Evolutionary conservation across 2,888 invertebrate genomes (phyloP).

Genomic region (Bimastos eiseni): DNA sequence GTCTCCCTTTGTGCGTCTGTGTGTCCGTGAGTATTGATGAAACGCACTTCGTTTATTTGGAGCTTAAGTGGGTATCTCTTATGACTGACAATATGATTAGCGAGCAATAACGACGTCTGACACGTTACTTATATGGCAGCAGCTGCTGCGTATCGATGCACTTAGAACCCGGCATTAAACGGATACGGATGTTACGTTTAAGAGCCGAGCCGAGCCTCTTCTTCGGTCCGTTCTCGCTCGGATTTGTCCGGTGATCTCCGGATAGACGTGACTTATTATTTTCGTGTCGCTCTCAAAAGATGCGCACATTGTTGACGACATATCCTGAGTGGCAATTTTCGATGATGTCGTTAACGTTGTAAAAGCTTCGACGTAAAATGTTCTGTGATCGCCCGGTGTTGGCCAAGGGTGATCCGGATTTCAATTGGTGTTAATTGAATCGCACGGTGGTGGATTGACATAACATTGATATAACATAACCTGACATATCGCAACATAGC

Average conservation of each 20-base stretch:
- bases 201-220: neutral
- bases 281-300: neutral
- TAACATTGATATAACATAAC: too few species aligned
- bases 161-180: neutral
- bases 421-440: neutral
- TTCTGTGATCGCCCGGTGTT: too few species aligned
- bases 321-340: neutral
- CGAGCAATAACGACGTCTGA: neutral
- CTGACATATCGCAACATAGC: too few species aligned
- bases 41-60: neutral
- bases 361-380: neutral
- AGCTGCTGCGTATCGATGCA: neutral
- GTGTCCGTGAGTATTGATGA: neutral
- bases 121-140: neutral
- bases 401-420: neutral
- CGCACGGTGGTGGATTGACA: too few species aligned
- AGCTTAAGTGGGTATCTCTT: conserved; percentile 5
- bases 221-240: neutral
- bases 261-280: neutral
- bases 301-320: neutral
- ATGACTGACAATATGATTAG: neutral
- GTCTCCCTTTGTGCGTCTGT: neutral
- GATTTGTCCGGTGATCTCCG: neutral
- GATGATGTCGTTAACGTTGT: neutral
- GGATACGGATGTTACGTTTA: neutral